Percentiles rank a stretch among this genome's conserved stretches.
Conservation (phyloP, 92 coral and sea anemone species). For the Zoanthus sansibaricus region DNA sequence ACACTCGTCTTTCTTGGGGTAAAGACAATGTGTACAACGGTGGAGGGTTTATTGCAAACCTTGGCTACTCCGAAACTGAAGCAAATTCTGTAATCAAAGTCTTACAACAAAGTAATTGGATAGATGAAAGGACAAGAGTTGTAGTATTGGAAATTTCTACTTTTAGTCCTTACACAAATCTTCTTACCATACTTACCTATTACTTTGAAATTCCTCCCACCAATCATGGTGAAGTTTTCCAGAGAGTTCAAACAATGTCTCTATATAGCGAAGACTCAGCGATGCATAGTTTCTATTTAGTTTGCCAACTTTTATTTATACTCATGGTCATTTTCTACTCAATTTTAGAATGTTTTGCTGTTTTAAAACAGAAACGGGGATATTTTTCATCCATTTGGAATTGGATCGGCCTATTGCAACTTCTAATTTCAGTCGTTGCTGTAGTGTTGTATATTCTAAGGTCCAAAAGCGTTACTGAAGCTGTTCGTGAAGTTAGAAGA, state of each 20-base stretch:
- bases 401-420: conserved; percentile 14
- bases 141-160: not conserved
- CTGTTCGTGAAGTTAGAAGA: not conserved
- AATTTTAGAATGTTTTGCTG: not conserved
- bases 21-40: not conserved
- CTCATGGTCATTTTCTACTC: not conserved
- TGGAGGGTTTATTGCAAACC: conserved; percentile 14
- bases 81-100: not conserved
- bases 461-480: not conserved
- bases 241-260: conserved; percentile 14
- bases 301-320: conserved; percentile 19
- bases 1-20: conserved; percentile 13
- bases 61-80: conserved; percentile 1
- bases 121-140: conserved; percentile 4
- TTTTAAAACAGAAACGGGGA: not conserved
- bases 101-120: not conserved
- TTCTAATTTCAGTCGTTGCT: conserved; percentile 5
- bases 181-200: not conserved
- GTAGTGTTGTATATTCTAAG: conserved; percentile 18
- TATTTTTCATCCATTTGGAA: conserved; percentile 14
- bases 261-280: not conserved
- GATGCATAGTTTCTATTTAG: not conserved
- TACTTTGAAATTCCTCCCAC: conserved; percentile 3
- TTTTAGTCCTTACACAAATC: not conserved
- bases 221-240: not conserved